phyloP scores from a whole-genome alignment of 2,888 invertebrate genomes.

The Halocaridina rubra region DNA sequence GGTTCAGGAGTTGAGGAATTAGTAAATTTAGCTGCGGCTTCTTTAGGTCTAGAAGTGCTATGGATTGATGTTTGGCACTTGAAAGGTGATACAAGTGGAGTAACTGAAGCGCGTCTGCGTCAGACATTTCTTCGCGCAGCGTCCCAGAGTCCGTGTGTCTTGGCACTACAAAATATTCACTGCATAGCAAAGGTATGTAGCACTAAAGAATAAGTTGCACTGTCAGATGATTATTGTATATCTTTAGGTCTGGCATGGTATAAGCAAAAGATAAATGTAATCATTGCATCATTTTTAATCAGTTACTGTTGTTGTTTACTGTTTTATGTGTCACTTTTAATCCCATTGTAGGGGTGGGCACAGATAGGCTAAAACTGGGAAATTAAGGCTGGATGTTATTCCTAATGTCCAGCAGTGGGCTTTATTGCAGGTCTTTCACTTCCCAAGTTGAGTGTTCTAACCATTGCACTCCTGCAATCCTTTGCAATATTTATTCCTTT shows the following conservation, averaged over 20 bases:
- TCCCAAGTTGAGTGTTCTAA: too few relatives aligned
- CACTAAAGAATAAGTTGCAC: background rate
- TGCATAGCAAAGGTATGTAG: constrained; percentile 37
- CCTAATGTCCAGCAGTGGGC: too few relatives aligned
- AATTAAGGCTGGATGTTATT: too few relatives aligned
- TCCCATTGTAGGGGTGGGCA: too few relatives aligned
- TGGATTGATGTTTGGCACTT: constrained; percentile 44
- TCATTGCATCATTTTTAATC: background rate
- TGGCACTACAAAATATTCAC: constrained; percentile 37
- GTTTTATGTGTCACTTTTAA: too few relatives aligned
- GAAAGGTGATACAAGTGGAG: constrained; percentile 59
- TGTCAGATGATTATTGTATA: too few relatives aligned
- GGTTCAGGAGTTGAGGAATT: constrained; percentile 23
- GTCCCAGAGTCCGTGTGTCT: constrained; percentile 13
- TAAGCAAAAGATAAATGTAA: too few relatives aligned
- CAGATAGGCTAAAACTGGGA: too few relatives aligned
- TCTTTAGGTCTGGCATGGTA: too few relatives aligned
- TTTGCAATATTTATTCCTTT: background rate
- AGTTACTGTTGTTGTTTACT: too few relatives aligned
- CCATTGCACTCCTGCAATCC: background rate
- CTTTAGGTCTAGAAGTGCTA: constrained; percentile 25
- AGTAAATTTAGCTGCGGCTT: constrained; percentile 16
- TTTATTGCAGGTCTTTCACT: too few relatives aligned
- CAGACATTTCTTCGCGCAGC: constrained; percentile 16
- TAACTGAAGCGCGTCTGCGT: constrained; percentile 52